Base-by-base conservation (phyloP, 2,113 vertebrate genomes). In the Dipodomys merriami region DNA sequence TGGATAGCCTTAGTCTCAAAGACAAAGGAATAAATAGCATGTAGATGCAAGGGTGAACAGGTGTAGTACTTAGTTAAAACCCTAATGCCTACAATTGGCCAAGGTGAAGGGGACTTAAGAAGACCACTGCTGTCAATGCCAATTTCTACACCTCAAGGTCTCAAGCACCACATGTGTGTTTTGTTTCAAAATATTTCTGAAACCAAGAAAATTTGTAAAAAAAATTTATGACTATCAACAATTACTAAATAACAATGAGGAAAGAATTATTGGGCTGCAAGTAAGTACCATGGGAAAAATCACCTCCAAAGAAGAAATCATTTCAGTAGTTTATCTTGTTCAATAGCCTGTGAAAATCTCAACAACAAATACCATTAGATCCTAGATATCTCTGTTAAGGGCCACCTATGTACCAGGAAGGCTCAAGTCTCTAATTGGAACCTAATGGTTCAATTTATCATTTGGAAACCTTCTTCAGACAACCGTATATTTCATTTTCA, bases 401-500 rank as follows among this genome's bases (percentile, higher is more conserved):
- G n/a, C 33, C 60, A 83, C n/a, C 44, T 18, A 44, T 62, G 53
- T 5, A 35, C 62, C 27, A 23, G 30, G 33, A 57, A 95, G 44
- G 46, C 73, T 49, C 18, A 19, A 86, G 46, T 57, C 44, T 57
- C n/a, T 93, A 92, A 89, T 13, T 81, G 80, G 49, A 92, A 90
- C 30, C 49, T 77, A 96, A 83, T 90, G 79, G 71, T 23, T 86
- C n/a, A 60, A 92, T 90, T 85, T 82, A 88, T 86, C 82, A 94
- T 60, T 91, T 85, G 71, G 29, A 93, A 95, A 74, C 39, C 29
- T 86, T 35, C 49, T 86, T 30, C 6, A 94, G 93, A 91, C 23
- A 95, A 87, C 60, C 6, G 68, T 6, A 15, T 88, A 62, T 64
- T 97, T 95, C 82, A 73, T 85, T 89, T 95, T 94, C 2, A 85